phyloP scores from a whole-genome alignment of 1,140 invertebrate species.

The Trichomalopsis sarcophagae region DNA sequence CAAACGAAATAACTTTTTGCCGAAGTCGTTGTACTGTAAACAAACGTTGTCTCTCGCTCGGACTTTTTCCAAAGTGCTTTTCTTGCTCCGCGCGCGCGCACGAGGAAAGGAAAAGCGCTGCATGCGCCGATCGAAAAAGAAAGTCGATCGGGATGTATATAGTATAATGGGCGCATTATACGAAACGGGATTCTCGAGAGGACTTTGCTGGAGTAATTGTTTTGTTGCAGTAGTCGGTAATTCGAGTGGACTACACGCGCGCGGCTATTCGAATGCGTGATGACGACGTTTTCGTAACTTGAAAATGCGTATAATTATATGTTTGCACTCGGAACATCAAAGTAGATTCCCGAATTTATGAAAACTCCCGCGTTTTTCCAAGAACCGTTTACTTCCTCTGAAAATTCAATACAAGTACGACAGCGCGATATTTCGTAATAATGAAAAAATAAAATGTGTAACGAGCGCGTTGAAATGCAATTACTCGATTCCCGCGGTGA shows the following conservation, averaged over 20 bases:
- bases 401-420: neutral
- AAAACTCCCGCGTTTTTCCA: no score
- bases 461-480: neutral
- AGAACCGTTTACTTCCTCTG: no score
- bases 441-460: neutral
- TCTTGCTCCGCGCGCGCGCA: neutral
- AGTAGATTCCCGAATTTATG: no score
- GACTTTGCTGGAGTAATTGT: no score
- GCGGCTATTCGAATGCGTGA: neutral
- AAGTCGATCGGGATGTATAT: no score
- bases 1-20: conserved; percentile 5
- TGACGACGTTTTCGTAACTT: neutral
- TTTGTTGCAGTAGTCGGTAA: neutral
- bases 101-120: neutral
- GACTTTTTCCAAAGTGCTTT: neutral
- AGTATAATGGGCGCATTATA: no score
- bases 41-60: neutral
- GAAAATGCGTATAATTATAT: no score
- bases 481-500: neutral
- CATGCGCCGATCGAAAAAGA: no score
- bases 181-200: neutral
- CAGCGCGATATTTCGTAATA: neutral
- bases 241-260: neutral
- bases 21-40: neutral
- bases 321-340: no score